A percentile compares a stretch with the other conserved stretches of the same genome.
Conservation (phyloP, 1,140 invertebrate species). For the Mamestra configurata region DNA sequence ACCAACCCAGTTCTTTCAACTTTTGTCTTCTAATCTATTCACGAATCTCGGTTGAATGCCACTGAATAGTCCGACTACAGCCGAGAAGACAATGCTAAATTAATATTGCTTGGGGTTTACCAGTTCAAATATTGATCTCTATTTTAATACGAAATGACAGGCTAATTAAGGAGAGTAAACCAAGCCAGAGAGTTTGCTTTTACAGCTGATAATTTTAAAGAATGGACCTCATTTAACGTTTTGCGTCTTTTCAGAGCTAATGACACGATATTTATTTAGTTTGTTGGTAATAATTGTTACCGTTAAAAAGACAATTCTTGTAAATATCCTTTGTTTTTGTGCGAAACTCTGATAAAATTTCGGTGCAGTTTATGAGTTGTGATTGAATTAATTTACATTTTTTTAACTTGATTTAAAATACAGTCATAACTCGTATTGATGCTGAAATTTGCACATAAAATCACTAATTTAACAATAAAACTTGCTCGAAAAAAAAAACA, state of each 20-base stretch:
- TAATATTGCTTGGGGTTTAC: conserved; percentile 45
- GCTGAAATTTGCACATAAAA: too few relatives aligned
- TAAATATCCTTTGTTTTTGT: not conserved
- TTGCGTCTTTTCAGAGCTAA: conserved; percentile 5
- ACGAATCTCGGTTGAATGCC: conserved; percentile 36
- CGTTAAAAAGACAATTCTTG: not conserved
- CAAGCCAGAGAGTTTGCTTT: not conserved
- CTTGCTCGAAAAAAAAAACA: too few relatives aligned
- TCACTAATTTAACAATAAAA: too few relatives aligned
- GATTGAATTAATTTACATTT: not conserved
- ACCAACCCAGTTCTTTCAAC: conserved; percentile 63
- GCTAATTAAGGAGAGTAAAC: conserved; percentile 23
- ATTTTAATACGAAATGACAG: conserved; percentile 9
- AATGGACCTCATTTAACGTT: conserved; percentile 6
- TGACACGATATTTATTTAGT: conserved; percentile 18
- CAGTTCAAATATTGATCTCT: conserved; percentile 48
- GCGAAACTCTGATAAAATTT: not conserved
- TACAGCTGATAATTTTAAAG: not conserved
- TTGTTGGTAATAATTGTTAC: not conserved
- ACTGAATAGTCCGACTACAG: conserved; percentile 37
- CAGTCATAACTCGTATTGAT: too few relatives aligned
- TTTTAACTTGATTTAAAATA: not conserved
- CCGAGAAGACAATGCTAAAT: conserved; percentile 41
- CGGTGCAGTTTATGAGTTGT: not conserved
- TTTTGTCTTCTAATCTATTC: conserved; percentile 46